These are phyloP conservation scores for Agrotis puta DNA, from an alignment of 2,888 invertebrate genomes.

Conservation along the genomic window DNA sequence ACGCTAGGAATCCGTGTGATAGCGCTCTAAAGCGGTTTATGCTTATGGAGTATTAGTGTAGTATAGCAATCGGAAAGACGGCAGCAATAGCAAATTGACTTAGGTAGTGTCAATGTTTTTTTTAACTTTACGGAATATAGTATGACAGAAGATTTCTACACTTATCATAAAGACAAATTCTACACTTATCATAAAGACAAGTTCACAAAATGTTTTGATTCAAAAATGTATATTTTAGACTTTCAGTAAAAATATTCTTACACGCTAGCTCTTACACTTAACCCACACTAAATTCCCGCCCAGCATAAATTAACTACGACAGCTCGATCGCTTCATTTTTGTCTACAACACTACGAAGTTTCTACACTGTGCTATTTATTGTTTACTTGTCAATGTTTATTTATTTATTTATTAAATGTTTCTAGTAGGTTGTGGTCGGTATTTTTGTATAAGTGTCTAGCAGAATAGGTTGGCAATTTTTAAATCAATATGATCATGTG, in stretches of 20 bases:
- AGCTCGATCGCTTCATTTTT: conserved; percentile 55
- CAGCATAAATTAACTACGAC: conserved; percentile 55
- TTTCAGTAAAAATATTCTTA: not conserved
- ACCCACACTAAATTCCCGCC: conserved; percentile 9
- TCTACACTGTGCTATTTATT: conserved; percentile 20
- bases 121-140: too few species aligned
- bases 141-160: too few species aligned
- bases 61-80: conserved; percentile 15
- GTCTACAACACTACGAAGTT: conserved; percentile 23
- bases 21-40: conserved; percentile 18
- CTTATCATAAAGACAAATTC: too few species aligned
- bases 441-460: conserved; percentile 21
- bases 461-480: not conserved
- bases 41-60: conserved; percentile 15
- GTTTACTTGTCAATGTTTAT: conserved; percentile 25
- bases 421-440: conserved; percentile 18
- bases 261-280: conserved; percentile 10
- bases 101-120: too few species aligned
- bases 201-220: too few species aligned
- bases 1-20: not conserved
- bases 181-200: too few species aligned
- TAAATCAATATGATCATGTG: conserved; percentile 30
- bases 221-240: too few species aligned
- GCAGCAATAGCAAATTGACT: too few species aligned
- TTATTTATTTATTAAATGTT: too few species aligned